Evolutionary conservation across 2,113 vertebrate genomes (phyloP).

Genomic region (Lontra canadensis): DNA sequence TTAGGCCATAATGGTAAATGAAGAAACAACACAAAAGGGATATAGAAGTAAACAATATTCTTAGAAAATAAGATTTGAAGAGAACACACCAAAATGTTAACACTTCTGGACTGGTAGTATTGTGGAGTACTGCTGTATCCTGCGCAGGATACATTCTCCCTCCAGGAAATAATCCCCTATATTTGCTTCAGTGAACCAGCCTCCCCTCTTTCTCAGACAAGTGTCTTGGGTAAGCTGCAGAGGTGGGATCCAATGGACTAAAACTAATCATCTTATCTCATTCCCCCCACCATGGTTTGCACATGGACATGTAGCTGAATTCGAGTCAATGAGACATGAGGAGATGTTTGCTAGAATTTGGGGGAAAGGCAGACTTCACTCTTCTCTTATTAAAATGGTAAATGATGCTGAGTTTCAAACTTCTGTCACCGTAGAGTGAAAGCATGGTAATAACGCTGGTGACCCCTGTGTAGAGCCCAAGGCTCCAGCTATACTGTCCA

Average conservation of each 20-base stretch:
- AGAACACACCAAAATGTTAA: neutral
- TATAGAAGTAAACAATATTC: neutral
- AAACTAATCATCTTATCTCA: neutral
- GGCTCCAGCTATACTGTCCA: neutral
- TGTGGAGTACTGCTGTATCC: neutral
- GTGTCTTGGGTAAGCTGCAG: neutral
- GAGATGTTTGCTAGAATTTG: neutral
- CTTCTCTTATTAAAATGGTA: neutral
- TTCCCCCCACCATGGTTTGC: neutral
- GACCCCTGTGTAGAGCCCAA: neutral
- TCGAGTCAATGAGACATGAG: neutral
- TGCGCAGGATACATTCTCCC: neutral
- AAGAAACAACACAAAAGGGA: neutral
- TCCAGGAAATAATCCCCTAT: neutral
- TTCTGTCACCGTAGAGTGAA: neutral
- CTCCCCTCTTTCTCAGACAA: neutral
- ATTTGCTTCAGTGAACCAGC: neutral
- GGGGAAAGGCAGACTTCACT: neutral
- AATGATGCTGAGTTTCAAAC: neutral
- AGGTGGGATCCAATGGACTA: neutral
- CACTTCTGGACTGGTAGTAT: neutral
- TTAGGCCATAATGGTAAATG: neutral
- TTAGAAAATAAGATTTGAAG: constrained; percentile 27
- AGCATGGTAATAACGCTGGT: neutral
- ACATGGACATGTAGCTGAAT: neutral